Base-by-base conservation (phyloP, 1,140 invertebrate genomes). In the Gryon sp. region DNA sequence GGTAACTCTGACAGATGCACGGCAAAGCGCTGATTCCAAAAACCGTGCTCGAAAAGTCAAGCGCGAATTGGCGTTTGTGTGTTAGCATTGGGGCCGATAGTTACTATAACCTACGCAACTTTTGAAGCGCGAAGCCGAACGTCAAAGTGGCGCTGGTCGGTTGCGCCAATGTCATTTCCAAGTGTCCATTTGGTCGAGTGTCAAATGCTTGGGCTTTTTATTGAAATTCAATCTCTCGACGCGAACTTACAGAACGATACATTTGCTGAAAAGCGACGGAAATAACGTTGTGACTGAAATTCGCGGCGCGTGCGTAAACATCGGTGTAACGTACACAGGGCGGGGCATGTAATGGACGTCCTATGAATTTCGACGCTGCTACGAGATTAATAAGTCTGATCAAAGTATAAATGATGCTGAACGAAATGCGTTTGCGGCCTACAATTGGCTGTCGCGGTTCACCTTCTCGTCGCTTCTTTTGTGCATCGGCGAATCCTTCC, bases 61-160 rank as follows among this genome's bases (percentile, higher is more conserved):
- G 18, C 16, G 26, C 2, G 24, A 12, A n/a, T n/a, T n/a, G 11
- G 43, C 30, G 43, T 53, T 50, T 65, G 20, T 18, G 50, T 57
- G 45, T 65, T 36, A 59, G 12, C n/a, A n/a, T n/a, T 48, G 40
- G 19, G 41, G 16, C 14, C 32, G 14, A 34, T 38, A 18, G 32
- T 32, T 48, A 26, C 30, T 68, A 73, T 80, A 81, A 76, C 52
- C 68, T 57, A 40, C 66, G 72, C 65, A 57, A 72, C 76, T 32
- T 79, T 69, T 73, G 59, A 77, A 48, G 26, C 15, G 14, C 19
- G 43, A 22, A 30, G 8, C 24, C 24, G 28, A 28, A 62, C 80
- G 55, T 81, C 76, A 81, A 81, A 83, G 77, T 81, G 48, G 57
- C 53, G 41, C 43, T n/a, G n/a, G n/a, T n/a, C n/a, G n/a, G n/a